Conservation (phyloP, 1,140 invertebrate genomes). For the Achatina immaculata region DNA sequence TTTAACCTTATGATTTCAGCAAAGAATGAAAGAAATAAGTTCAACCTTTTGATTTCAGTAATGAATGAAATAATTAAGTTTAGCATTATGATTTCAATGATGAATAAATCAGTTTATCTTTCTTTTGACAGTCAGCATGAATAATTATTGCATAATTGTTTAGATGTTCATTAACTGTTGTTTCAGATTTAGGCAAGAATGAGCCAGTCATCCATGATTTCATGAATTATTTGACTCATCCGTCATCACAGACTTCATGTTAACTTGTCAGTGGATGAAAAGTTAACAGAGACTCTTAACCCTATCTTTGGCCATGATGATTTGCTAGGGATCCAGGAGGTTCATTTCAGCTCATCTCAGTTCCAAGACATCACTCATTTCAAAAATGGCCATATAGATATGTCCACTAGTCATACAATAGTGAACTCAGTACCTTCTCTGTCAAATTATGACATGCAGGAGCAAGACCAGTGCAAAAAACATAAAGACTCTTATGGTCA, state of each 20-base stretch:
- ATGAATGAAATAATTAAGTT: no score
- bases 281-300: not conserved
- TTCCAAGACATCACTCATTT: not conserved
- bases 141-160: no score
- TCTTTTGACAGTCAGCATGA: no score
- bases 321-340: not conserved
- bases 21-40: no score
- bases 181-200: conserved; percentile 11
- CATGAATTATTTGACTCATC: conserved; percentile 14
- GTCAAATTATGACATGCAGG: not conserved
- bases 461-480: conserved; percentile 11
- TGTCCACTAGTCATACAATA: not conserved
- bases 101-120: no score
- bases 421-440: not conserved
- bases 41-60: no score
- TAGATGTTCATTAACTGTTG: no score
- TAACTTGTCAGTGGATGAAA: conserved; percentile 12
- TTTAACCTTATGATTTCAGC: no score
- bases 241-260: not conserved
- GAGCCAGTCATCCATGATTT: conserved; percentile 30
- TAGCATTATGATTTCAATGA: no score
- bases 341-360: not conserved
- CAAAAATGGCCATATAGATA: not conserved
- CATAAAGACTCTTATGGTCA: not conserved
- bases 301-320: not conserved